Evolutionary conservation across 2,113 vertebrate species (phyloP).

Genomic region (Peromyscus maniculatus): DNA sequence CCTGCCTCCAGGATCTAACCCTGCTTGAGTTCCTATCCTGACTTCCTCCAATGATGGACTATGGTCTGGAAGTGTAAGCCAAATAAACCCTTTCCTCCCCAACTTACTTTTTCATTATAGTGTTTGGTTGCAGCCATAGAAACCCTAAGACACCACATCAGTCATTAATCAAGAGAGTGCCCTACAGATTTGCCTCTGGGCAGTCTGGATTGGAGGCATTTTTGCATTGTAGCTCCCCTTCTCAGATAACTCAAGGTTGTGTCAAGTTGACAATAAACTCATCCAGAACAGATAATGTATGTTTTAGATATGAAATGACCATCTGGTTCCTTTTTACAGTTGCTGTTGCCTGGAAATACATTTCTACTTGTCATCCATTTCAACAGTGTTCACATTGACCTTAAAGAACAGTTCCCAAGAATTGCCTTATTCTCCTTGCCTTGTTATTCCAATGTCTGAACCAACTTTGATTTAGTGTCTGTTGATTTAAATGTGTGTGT

Average conservation of each 20-base stretch:
- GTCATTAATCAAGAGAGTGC: neutral
- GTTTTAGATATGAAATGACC: conserved; percentile 3
- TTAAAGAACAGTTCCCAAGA: neutral
- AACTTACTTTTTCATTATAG: neutral
- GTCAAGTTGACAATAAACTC: neutral
- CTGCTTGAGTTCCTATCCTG: neutral
- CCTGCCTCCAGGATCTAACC: neutral
- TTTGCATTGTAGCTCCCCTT: neutral
- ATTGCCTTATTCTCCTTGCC: neutral
- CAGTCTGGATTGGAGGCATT: neutral
- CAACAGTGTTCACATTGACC: neutral
- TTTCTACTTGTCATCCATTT: neutral
- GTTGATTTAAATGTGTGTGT: neutral
- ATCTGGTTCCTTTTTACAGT: neutral
- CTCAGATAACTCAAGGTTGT: neutral
- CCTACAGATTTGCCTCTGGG: neutral
- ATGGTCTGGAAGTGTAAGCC: neutral
- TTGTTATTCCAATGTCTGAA: neutral
- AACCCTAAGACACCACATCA: neutral
- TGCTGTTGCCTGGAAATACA: neutral
- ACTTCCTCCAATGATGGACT: neutral
- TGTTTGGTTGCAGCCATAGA: neutral
- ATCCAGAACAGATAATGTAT: neutral
- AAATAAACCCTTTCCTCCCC: neutral
- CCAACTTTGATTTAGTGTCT: neutral